Conservation (phyloP, 2,113 vertebrate genomes). For the Muntiacus muntjak region DNA sequence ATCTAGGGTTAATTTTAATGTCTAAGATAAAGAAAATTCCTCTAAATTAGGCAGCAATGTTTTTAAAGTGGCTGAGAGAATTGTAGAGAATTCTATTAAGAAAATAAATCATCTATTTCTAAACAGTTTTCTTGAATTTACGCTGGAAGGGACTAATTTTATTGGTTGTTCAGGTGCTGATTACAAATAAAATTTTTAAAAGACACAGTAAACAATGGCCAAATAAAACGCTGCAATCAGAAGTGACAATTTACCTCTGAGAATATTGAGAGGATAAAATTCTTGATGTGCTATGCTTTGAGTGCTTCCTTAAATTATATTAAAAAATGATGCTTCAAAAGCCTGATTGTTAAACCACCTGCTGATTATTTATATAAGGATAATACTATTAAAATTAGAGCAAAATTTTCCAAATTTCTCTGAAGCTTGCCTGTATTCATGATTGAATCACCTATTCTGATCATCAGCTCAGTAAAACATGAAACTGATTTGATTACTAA, state of each 20-base stretch:
- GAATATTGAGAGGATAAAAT: neutral
- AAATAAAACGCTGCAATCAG: constrained; percentile 22
- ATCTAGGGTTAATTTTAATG: neutral
- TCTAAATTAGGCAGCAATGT: neutral
- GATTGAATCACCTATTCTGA: constrained; percentile 39
- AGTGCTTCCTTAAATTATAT: constrained; percentile 14
- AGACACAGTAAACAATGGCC: constrained; percentile 35
- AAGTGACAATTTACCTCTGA: constrained; percentile 12
- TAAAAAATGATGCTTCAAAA: constrained; percentile 23
- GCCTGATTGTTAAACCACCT: constrained; percentile 15
- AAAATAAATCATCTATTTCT: neutral
- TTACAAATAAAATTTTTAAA: constrained; percentile 36
- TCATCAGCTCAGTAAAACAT: neutral
- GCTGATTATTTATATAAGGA: constrained; percentile 28
- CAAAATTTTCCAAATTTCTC: constrained; percentile 1
- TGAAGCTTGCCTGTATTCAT: constrained; percentile 19
- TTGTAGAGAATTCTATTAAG: neutral
- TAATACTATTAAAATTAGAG: constrained; percentile 30
- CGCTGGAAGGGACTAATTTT: neutral
- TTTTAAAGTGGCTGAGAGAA: neutral
- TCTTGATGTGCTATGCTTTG: neutral
- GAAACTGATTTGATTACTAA: constrained; percentile 46
- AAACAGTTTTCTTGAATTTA: neutral
- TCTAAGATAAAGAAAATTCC: neutral
- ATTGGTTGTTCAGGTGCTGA: neutral